A percentile compares a stretch with the other conserved stretches of the same genome.
Evolutionary conservation across 2,113 vertebrate species (phyloP).

Genomic region (Crocuta crocuta): DNA sequence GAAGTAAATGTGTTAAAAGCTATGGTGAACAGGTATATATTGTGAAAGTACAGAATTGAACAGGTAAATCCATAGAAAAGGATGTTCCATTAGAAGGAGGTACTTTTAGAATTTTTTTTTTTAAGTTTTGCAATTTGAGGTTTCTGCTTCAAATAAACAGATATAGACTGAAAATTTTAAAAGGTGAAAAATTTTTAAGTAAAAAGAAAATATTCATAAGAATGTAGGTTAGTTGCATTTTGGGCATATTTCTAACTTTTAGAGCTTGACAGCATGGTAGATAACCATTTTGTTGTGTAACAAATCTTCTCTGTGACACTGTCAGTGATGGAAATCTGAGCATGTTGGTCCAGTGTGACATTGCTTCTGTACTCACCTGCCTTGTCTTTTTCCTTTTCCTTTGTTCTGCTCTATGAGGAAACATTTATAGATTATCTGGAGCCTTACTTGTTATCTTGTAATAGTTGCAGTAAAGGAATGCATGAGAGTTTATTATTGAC

Average conservation of each 20-base stretch:
- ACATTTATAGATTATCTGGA: not conserved
- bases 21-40: not conserved
- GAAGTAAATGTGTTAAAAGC: not conserved
- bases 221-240: not conserved
- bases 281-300: fast-evolving
- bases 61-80: not conserved
- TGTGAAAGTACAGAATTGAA: not conserved
- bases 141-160: not conserved
- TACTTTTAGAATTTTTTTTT: not conserved
- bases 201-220: not conserved
- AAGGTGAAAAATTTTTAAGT: not conserved
- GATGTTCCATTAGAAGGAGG: not conserved
- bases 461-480: not conserved
- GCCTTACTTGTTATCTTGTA: not conserved
- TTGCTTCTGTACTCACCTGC: not conserved
- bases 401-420: not conserved
- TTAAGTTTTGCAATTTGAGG: not conserved
- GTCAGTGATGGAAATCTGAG: not conserved
- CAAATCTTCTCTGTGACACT: not conserved
- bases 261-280: not conserved
- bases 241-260: not conserved
- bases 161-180: not conserved
- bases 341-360: not conserved
- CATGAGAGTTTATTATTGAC: not conserved
- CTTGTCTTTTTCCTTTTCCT: not conserved